Evolutionary conservation across 1,140 invertebrate genomes (phyloP).

Genomic region (Eumeta japonica): DNA sequence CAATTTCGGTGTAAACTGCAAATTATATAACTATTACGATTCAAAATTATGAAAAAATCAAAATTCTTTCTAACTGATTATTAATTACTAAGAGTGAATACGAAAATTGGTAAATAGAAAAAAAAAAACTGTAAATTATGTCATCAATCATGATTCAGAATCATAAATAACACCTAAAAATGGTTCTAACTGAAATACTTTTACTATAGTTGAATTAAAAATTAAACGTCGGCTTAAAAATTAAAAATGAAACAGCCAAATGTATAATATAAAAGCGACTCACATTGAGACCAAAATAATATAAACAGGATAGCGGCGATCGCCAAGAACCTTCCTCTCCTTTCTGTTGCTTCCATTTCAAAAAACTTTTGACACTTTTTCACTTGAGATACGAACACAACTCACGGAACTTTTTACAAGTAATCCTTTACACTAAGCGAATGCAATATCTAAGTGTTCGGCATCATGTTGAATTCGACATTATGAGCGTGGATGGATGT

Average conservation of each 20-base stretch:
- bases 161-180: not conserved
- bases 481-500: too few relatives aligned
- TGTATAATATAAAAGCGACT: conserved; percentile 18
- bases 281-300: conserved; percentile 39
- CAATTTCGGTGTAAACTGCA: too few relatives aligned
- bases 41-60: conserved; percentile 1
- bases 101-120: too few relatives aligned
- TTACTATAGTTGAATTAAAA: not conserved
- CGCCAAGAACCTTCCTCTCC: conserved; percentile 27
- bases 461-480: too few relatives aligned
- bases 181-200: not conserved
- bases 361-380: conserved; percentile 1
- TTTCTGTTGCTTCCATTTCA: conserved; percentile 45
- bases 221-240: not conserved
- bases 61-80: not conserved
- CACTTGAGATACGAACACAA: too few relatives aligned
- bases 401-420: too few relatives aligned
- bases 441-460: too few relatives aligned
- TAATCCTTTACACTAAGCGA: too few relatives aligned
- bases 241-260: conserved; percentile 1
- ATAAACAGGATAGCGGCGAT: conserved; percentile 27
- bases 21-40: not conserved
- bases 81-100: too few relatives aligned
- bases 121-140: too few relatives aligned
- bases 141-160: too few relatives aligned